Conservation (phyloP, 2,113 vertebrate genomes). For the Agapornis roseicollis region DNA sequence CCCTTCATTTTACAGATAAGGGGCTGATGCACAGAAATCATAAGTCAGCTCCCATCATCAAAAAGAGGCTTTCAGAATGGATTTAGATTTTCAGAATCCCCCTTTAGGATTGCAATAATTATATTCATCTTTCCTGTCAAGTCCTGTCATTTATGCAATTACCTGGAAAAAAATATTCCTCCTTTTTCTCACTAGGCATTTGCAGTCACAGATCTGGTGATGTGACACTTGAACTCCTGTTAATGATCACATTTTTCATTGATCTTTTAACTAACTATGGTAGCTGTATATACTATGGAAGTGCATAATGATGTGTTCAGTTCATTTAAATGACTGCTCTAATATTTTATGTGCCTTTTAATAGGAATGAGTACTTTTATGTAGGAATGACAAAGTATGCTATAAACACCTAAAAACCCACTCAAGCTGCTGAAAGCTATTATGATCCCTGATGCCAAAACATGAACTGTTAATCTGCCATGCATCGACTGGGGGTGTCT, state of each 20-base stretch:
- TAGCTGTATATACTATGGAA: background rate
- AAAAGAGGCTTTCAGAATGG: background rate
- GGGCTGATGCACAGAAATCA: background rate
- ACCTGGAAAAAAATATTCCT: background rate
- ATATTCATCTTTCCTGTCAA: background rate
- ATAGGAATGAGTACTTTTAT: background rate
- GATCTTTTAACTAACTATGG: background rate
- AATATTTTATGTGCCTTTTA: background rate
- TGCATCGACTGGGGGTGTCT: background rate
- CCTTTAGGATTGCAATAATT: background rate
- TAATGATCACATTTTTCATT: background rate
- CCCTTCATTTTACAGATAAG: background rate
- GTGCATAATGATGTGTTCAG: background rate
- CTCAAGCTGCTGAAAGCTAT: background rate
- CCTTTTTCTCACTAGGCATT: background rate
- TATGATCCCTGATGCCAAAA: background rate
- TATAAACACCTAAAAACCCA: background rate
- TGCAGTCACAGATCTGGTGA: background rate
- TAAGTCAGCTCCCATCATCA: background rate
- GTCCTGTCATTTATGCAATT: background rate
- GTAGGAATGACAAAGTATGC: background rate
- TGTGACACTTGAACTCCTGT: background rate
- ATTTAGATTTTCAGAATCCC: background rate
- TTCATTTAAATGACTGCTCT: background rate
- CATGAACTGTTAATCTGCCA: background rate